Evolutionary conservation across 1,140 invertebrate species (phyloP), one percentile per base, ranked within the genome.

Genomic region (Araneus ventricosus): DNA sequence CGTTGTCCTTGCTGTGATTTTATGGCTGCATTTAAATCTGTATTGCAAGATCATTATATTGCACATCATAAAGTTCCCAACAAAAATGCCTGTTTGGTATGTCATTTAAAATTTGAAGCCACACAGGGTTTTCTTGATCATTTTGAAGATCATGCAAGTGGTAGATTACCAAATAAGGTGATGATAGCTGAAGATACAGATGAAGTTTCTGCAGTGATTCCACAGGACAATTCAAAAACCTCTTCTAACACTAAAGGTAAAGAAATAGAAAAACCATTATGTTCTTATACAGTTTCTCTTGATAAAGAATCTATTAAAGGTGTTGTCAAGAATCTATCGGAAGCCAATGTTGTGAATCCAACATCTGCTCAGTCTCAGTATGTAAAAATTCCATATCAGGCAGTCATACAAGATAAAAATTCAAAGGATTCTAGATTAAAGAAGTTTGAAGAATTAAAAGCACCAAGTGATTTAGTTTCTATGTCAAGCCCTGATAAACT

Each of bases 1-100:
- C 20, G 63, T n/a, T 93, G 92, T 57, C 86, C 92, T 22, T 93
- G 92, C 52, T 93, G 92, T 70, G 92, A 93, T 37, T 93, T 88
- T 14, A 41, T 89, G 86, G 92, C 92, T 7, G 86, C 87, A 41
- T 93, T 93, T 41, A 57, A 82, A 27, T 93, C 92, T 39, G 86
- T 93, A 10, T 61, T 93, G 6, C 75, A 89, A 67, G 92, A 93
- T 82, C 92, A 93, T 70, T 93, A 93, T 39, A 89, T 93, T 41
- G 92, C 92, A 2, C 34, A 63, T 10, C 92, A 93, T 27, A 93
- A 93, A 57, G 75, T 67, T 52, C 37, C 52, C 24, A 88, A 89
- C n/a, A 93, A 89, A 70, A 93, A 93, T 84, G 70, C 86, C n/a
- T 93, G 92, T 39, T 84, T 89, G 20, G 87, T 88, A 5, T 93